phyloP scores from a whole-genome alignment of 1,140 invertebrate genomes.

The Cyrtorhinus lividipennis region DNA sequence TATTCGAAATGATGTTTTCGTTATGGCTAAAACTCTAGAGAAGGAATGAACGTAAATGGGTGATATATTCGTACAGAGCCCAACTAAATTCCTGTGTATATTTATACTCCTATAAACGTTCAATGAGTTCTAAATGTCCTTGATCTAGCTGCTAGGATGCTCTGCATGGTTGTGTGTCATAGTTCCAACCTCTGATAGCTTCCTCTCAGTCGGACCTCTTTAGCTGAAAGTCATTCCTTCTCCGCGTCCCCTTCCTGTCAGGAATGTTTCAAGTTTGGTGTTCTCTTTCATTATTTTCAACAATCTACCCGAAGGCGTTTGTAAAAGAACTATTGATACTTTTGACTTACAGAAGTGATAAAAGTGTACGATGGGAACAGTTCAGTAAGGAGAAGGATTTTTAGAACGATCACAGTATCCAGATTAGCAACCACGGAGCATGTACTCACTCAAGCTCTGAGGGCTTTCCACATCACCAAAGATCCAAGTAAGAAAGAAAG shows the following conservation, averaged over 20 bases:
- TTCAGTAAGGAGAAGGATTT: constrained; percentile 76
- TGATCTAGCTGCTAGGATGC: no score
- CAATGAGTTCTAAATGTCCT: no score
- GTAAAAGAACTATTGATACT: neutral
- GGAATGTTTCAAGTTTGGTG: neutral
- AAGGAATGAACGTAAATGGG: no score
- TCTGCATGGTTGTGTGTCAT: no score
- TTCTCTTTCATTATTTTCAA: neutral
- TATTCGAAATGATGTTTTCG: no score
- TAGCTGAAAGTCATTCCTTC: no score
- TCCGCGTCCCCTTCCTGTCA: neutral
- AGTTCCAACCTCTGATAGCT: no score
- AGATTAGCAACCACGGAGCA: constrained; percentile 75
- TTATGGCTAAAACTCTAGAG: no score
- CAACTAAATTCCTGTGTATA: no score
- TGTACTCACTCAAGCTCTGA: constrained; percentile 73
- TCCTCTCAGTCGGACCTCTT: no score
- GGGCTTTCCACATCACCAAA: constrained; percentile 93
- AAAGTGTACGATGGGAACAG: constrained; percentile 98
- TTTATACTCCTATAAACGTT: no score
- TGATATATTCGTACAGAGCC: no score
- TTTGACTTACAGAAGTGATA: constrained; percentile 56
- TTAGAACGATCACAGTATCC: constrained; percentile 77
- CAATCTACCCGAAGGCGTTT: neutral
- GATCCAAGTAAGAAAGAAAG: constrained; percentile 57